Percentiles rank a stretch among this genome's conserved stretches.
These are phyloP conservation scores for Argyra leucocephala DNA, from an alignment of 2,888 invertebrate genomes.

Conservation along the genomic window DNA sequence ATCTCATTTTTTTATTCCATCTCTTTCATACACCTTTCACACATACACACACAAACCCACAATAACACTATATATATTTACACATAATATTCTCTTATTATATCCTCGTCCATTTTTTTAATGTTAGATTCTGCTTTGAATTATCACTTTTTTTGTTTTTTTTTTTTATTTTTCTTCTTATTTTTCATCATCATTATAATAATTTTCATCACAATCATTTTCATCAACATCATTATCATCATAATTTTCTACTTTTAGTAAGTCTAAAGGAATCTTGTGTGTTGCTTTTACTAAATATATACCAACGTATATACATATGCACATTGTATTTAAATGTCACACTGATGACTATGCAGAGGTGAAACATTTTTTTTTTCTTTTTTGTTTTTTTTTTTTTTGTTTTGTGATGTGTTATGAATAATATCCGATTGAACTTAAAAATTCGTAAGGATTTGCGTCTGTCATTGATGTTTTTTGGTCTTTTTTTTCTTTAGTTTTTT, in stretches of 20 bases:
- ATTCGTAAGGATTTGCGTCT: background rate
- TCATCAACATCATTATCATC: background rate
- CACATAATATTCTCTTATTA: background rate
- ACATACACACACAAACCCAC: too few species aligned
- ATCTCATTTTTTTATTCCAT: too few species aligned
- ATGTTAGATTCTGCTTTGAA: background rate
- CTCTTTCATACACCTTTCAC: too few species aligned
- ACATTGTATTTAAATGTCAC: background rate
- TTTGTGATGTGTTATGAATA: background rate
- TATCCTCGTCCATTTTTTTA: background rate
- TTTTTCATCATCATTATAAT: background rate
- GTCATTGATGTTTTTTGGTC: background rate
- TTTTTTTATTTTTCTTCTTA: background rate
- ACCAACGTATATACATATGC: too few species aligned
- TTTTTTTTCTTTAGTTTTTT: background rate
- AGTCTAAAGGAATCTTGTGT: background rate
- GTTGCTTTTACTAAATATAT: background rate
- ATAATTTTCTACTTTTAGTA: background rate
- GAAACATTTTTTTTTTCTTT: background rate
- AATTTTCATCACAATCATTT: background rate
- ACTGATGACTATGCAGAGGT: background rate
- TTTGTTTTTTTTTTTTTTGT: background rate
- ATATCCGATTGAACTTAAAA: constrained; percentile 3
- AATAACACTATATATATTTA: background rate
- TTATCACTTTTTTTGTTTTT: background rate